These are phyloP conservation scores for Gavialis gangeticus DNA, from an alignment of 2,113 vertebrate genomes.

Conservation along the genomic window DNA sequence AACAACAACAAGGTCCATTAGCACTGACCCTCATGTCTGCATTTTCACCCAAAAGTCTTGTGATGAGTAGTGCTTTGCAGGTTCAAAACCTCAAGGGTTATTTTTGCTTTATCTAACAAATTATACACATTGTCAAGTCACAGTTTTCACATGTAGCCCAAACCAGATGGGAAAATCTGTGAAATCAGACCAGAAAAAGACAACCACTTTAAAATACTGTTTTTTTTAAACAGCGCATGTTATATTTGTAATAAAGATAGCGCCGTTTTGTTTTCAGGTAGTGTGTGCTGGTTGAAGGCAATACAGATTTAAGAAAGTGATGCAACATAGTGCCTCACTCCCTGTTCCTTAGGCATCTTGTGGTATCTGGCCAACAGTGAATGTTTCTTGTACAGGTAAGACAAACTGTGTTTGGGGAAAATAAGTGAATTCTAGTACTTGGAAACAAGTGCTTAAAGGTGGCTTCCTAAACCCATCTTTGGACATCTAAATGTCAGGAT, in stretches of 20 bases:
- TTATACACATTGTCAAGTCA: not conserved
- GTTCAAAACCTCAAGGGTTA: rapidly evolving
- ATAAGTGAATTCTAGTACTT: not conserved
- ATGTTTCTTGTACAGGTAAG: not conserved
- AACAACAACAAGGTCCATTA: rapidly evolving
- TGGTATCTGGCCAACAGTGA: not conserved
- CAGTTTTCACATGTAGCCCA: not conserved
- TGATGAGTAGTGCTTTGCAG: not conserved
- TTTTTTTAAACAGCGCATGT: not conserved
- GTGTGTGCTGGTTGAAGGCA: not conserved
- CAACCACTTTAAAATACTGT: not conserved
- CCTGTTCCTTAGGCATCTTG: not conserved
- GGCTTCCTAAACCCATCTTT: not conserved
- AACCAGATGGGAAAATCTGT: not conserved
- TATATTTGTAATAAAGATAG: not conserved
- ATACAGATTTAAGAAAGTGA: not conserved
- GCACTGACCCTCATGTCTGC: not conserved
- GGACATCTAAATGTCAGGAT: rapidly evolving
- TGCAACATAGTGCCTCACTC: not conserved
- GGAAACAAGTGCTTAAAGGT: not conserved
- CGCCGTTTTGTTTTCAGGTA: not conserved
- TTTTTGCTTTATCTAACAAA: not conserved
- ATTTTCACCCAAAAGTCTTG: not conserved
- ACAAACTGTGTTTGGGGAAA: not conserved
- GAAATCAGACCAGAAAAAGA: not conserved